These are phyloP conservation scores for Ophioderma brevispina DNA, from an alignment of 35 echinoderm and acorn worm species.

Conservation along the genomic window DNA sequence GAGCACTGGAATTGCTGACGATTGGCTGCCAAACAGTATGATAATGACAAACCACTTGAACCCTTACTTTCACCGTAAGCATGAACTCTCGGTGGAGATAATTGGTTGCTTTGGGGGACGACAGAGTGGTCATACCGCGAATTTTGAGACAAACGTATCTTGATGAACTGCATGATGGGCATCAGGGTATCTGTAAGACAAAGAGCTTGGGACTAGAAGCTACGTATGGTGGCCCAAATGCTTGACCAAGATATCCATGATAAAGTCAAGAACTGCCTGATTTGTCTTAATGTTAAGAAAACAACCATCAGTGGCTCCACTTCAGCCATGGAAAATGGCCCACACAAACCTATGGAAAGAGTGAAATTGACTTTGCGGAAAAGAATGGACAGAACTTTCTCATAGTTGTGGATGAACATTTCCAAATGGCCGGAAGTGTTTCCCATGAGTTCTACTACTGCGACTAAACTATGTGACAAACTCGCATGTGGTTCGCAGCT, in stretches of 20 bases:
- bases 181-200: constrained; percentile 40
- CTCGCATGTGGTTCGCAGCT: constrained; percentile 23
- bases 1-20: background rate
- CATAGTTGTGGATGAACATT: background rate
- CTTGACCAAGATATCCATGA: constrained; percentile 43
- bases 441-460: background rate
- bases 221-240: constrained; percentile 45
- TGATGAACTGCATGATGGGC: constrained; percentile 48
- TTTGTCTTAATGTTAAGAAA: constrained; percentile 40
- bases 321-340: constrained; percentile 58
- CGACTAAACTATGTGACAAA: background rate
- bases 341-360: constrained; percentile 18
- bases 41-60: constrained; percentile 19
- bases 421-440: constrained; percentile 3
- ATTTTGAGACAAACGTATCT: constrained; percentile 20
- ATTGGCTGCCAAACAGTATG: background rate
- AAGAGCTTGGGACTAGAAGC: constrained; percentile 30
- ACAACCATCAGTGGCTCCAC: background rate
- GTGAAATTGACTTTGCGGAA: constrained; percentile 47
- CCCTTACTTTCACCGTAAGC: background rate
- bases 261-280: background rate
- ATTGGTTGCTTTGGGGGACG: constrained; percentile 47
- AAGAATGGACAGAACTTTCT: constrained; percentile 40
- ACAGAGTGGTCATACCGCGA: constrained; percentile 56
- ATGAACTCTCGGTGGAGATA: constrained; percentile 19